Percentiles rank a stretch among this genome's conserved stretches.
phyloP scores from a whole-genome alignment of 35 echinoderm and acorn worm genomes.

The Nesometra sesokonis region DNA sequence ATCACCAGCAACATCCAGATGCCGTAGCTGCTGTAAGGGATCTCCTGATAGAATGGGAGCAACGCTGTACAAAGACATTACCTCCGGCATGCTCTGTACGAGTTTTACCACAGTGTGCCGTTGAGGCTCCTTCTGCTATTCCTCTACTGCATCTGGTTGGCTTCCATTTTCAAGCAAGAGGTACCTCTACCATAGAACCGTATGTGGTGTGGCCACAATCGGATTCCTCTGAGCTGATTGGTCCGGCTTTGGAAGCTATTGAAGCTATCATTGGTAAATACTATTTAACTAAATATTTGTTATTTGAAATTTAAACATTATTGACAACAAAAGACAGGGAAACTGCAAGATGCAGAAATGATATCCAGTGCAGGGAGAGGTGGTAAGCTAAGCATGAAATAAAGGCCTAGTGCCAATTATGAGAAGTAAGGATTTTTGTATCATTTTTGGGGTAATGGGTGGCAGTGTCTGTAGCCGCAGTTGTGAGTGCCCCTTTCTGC shows the following conservation, averaged over 20 bases:
- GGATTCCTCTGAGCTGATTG: conserved; percentile 52
- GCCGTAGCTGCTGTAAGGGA: conserved; percentile 33
- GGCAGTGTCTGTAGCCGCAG: too few species aligned
- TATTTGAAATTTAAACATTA: too few species aligned
- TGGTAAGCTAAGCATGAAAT: too few species aligned
- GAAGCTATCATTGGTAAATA: conserved; percentile 46
- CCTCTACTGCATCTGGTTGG: conserved; percentile 36
- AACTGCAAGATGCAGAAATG: too few species aligned
- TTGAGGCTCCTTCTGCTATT: conserved; percentile 41
- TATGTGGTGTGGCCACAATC: conserved; percentile 66
- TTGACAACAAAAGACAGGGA: too few species aligned
- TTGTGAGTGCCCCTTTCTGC: too few species aligned
- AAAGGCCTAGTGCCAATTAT: too few species aligned
- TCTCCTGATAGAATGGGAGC: conserved; percentile 20
- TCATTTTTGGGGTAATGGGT: too few species aligned
- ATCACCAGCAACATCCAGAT: conserved; percentile 42
- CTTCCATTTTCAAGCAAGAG: conserved; percentile 76
- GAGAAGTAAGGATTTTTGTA: too few species aligned
- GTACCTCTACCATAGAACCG: conserved; percentile 25
- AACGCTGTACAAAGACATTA: not conserved
- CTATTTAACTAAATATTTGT: not conserved
- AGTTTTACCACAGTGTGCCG: conserved; percentile 8
- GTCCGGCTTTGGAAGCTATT: conserved; percentile 41
- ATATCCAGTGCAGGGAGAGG: too few species aligned
- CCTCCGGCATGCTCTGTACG: not conserved